phyloP scores from a whole-genome alignment of 2,113 vertebrate genomes.

The Psettodes erumei region DNA sequence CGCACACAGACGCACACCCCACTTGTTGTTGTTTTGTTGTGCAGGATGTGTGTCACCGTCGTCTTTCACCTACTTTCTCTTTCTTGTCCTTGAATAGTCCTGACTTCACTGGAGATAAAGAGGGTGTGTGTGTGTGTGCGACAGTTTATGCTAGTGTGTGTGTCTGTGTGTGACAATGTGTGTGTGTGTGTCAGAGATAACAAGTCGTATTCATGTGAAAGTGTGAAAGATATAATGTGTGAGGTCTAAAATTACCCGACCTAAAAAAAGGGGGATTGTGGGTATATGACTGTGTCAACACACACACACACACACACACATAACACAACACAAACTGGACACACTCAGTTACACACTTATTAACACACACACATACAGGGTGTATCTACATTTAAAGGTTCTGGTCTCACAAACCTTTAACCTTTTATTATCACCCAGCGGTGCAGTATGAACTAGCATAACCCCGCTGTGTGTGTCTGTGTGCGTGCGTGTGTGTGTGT shows the following conservation, averaged over 20 bases:
- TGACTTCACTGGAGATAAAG: slow-evolving; percentile 32
- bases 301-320: too few relatives aligned
- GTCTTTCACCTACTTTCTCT: slow-evolving; percentile 48
- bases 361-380: too few relatives aligned
- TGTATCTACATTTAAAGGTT: too few relatives aligned
- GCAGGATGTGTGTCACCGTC: slow-evolving; percentile 36
- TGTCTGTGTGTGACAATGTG: background rate
- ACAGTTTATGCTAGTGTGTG: slow-evolving; percentile 1
- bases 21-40: slow-evolving; percentile 21
- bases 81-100: slow-evolving; percentile 33
- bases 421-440: too few relatives aligned
- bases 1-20: slow-evolving; percentile 12
- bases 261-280: background rate
- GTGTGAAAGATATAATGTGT: background rate
- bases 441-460: background rate
- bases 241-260: background rate
- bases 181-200: background rate
- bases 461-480: too few relatives aligned
- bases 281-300: too few relatives aligned
- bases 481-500: too few relatives aligned
- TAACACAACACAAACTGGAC: too few relatives aligned
- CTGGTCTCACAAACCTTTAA: too few relatives aligned
- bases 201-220: background rate
- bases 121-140: slow-evolving; percentile 14
- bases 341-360: too few relatives aligned